Conservation (phyloP, 2,113 vertebrate species). For the Typhlomys cinereus region DNA sequence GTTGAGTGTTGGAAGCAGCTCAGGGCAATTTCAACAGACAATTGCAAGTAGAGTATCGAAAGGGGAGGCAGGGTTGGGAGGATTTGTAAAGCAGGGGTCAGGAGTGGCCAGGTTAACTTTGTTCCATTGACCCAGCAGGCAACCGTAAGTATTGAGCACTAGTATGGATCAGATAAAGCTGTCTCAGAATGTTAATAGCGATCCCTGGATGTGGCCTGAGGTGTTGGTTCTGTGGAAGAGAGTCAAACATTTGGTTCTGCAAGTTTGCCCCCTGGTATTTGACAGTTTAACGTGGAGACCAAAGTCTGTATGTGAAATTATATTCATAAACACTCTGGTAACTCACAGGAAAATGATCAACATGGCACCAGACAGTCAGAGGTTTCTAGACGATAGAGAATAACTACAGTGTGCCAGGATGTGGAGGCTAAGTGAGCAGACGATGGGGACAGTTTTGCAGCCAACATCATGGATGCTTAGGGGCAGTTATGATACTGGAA, state of each 20-base stretch:
- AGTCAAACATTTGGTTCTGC: neutral
- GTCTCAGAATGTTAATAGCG: neutral
- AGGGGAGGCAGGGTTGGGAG: accelerated
- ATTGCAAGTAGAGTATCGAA: neutral
- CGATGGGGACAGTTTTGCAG: accelerated
- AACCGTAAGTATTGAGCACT: neutral
- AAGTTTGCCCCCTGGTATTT: neutral
- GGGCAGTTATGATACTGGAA: accelerated
- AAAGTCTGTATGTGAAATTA: neutral
- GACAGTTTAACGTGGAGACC: neutral
- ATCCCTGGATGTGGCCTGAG: neutral
- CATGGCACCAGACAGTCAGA: neutral
- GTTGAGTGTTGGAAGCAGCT: neutral
- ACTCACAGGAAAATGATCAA: neutral
- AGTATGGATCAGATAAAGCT: neutral
- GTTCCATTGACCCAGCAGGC: neutral
- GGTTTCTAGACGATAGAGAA: accelerated
- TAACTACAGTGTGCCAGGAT: accelerated
- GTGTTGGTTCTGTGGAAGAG: neutral
- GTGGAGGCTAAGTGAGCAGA: accelerated
- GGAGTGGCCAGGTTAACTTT: neutral
- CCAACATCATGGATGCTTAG: neutral
- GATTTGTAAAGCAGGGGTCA: neutral
- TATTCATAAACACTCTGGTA: neutral
- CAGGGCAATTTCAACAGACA: neutral